Evolutionary conservation across 2,113 vertebrate genomes (phyloP).

Genomic region (Aramus guarauna): DNA sequence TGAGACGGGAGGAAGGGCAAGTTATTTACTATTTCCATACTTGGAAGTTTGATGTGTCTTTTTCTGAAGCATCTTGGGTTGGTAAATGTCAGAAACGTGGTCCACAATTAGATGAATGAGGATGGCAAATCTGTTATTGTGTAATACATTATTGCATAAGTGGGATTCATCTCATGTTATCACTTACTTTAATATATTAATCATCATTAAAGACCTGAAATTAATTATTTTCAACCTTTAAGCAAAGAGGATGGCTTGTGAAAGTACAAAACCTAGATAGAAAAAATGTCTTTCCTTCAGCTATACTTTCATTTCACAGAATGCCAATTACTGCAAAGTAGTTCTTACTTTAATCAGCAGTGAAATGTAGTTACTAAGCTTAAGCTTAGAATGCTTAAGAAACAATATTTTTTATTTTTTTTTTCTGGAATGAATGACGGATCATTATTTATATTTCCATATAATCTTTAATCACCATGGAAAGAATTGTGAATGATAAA

Average conservation of each 20-base stretch:
- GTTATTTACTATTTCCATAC: not conserved
- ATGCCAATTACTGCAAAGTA: not conserved
- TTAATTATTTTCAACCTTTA: not conserved
- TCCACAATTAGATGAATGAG: not conserved
- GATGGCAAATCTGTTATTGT: not conserved
- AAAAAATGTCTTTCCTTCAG: not conserved
- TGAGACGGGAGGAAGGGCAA: not conserved
- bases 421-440: not conserved
- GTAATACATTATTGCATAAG: not conserved
- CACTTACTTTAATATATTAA: not conserved
- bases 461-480: not conserved
- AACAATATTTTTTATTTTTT: not conserved
- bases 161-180: not conserved
- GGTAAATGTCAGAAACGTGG: not conserved
- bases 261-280: not conserved
- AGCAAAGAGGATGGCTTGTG: not conserved
- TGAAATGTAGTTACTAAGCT: not conserved
- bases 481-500: not conserved
- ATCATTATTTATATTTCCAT: not conserved
- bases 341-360: slow-evolving; percentile 1
- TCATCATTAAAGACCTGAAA: not conserved
- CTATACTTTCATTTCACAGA: not conserved
- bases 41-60: not conserved
- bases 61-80: not conserved
- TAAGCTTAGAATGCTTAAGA: not conserved